Percentiles rank a stretch among this genome's conserved stretches.
phyloP scores from a whole-genome alignment of 2,888 invertebrate genomes.

The Epicampocera succincta region DNA sequence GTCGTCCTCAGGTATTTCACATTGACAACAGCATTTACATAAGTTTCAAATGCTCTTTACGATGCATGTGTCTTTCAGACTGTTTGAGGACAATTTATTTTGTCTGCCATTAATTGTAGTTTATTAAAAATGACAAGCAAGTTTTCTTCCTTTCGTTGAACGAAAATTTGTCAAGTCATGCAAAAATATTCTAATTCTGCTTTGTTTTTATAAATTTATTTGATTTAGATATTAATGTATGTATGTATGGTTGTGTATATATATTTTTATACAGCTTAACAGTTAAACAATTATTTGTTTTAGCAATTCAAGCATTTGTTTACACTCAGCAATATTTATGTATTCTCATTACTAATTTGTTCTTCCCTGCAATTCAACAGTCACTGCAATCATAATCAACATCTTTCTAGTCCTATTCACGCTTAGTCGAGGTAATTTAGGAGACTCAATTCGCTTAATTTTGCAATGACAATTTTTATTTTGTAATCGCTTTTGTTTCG shows the following conservation, averaged over 20 bases:
- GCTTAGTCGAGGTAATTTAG: background rate
- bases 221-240: too few species aligned
- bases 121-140: constrained; percentile 47
- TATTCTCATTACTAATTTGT: too few species aligned
- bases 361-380: constrained; percentile 31
- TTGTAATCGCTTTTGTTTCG: constrained; percentile 4
- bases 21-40: background rate
- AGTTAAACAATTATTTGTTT: constrained; percentile 11
- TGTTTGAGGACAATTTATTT: constrained; percentile 47
- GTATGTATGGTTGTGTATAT: too few species aligned
- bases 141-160: constrained; percentile 7
- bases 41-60: background rate
- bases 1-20: background rate
- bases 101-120: constrained; percentile 47
- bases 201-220: constrained; percentile 5
- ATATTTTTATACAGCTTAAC: constrained; percentile 11
- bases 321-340: background rate
- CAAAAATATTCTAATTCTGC: constrained; percentile 43
- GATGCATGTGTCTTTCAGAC: background rate
- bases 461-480: constrained; percentile 8
- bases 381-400: constrained; percentile 10
- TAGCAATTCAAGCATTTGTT: constrained; percentile 30
- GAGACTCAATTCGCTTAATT: background rate
- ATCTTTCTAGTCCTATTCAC: constrained; percentile 1
- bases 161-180: constrained; percentile 49